phyloP scores from a whole-genome alignment of 2,888 invertebrate genomes.

The Beris morrisii region DNA sequence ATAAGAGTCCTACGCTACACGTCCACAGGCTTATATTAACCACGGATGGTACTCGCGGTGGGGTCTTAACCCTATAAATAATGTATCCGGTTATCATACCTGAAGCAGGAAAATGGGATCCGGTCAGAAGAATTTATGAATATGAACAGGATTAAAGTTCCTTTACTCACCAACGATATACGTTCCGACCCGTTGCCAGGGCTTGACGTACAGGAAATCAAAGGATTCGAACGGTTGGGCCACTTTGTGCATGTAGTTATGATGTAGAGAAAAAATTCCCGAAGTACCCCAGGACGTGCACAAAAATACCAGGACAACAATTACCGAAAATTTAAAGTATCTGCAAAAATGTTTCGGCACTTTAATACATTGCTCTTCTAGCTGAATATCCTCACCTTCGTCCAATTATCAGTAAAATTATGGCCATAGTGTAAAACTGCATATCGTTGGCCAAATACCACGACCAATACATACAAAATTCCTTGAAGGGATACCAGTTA shows the following conservation, averaged over 20 bases:
- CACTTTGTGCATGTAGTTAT: conserved; percentile 73
- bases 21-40: conserved; percentile 65
- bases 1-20: conserved; percentile 62
- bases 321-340: conserved; percentile 66
- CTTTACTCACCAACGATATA: conserved; percentile 70
- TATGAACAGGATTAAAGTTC: conserved; percentile 1
- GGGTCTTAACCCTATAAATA: conserved; percentile 68
- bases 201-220: conserved; percentile 80
- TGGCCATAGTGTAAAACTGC: conserved; percentile 73
- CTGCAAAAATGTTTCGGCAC: conserved; percentile 48
- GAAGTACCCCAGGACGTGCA: conserved; percentile 75
- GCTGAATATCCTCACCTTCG: conserved; percentile 62
- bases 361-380: no score
- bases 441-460: conserved; percentile 84
- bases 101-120: conserved; percentile 35
- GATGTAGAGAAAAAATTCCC: conserved; percentile 72
- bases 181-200: conserved; percentile 79
- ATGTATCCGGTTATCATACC: conserved; percentile 75
- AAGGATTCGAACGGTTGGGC: conserved; percentile 82
- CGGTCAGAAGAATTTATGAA: background rate
- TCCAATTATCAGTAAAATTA: conserved; percentile 66
- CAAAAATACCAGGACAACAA: conserved; percentile 63
- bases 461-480: conserved; percentile 82
- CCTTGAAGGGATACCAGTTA: conserved; percentile 73
- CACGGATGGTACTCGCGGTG: conserved; percentile 62